These are phyloP conservation scores for Megalopta genalis DNA, from an alignment of 1,140 invertebrate genomes.

Conservation along the genomic window DNA sequence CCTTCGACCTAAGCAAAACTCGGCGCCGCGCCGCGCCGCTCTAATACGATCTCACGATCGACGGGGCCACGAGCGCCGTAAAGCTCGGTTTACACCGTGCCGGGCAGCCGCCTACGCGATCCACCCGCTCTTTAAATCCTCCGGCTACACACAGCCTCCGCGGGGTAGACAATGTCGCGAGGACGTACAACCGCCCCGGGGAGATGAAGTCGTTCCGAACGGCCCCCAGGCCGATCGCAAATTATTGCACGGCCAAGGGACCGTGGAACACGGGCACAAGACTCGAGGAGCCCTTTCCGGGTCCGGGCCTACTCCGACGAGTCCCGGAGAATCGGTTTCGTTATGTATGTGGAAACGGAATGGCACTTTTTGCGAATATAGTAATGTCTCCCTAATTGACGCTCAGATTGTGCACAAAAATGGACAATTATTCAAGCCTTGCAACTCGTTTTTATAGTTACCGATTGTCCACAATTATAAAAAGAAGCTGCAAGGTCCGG, in stretches of 20 bases:
- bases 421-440: no score
- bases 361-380: no score
- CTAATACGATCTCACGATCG: conserved; percentile 66
- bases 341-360: no score
- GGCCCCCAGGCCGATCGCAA: not conserved
- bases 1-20: conserved; percentile 47
- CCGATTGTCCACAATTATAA: no score
- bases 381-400: no score
- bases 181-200: conserved; percentile 13
- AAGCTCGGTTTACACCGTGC: conserved; percentile 61
- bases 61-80: conserved; percentile 57
- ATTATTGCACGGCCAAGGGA: conserved; percentile 9
- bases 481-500: no score
- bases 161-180: conserved; percentile 40
- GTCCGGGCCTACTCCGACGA: no score
- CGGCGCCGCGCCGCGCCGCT: conserved; percentile 51
- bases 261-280: not conserved
- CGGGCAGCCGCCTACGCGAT: conserved; percentile 56
- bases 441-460: no score
- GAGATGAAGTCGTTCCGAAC: conserved; percentile 40
- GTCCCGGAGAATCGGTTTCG: no score
- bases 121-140: conserved; percentile 56
- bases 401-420: no score
- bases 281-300: no score
- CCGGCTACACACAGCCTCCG: conserved; percentile 24